These are phyloP conservation scores for Ophonus ardosiacus DNA, from an alignment of 2,888 invertebrate genomes.

Conservation along the genomic window DNA sequence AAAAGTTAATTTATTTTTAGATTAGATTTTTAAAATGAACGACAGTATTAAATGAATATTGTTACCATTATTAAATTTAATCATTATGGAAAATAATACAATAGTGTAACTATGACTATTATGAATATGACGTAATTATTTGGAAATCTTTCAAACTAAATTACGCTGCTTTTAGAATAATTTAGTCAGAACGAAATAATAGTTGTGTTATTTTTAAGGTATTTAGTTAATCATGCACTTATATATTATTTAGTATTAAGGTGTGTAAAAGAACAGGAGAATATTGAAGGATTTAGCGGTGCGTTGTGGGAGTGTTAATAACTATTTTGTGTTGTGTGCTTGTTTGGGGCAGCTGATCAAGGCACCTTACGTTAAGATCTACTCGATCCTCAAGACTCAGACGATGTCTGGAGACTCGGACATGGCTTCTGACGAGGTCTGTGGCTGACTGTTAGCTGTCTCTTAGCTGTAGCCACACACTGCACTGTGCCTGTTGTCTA, in stretches of 20 bases:
- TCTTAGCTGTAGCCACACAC: constrained; percentile 62
- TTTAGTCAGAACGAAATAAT: neutral
- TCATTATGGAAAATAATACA: neutral
- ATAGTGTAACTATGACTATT: neutral
- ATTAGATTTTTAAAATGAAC: too few relatives aligned
- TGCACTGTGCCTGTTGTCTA: constrained; percentile 63
- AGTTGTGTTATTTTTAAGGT: neutral
- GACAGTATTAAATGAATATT: too few relatives aligned
- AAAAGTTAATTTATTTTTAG: too few relatives aligned
- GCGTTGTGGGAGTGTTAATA: constrained; percentile 65
- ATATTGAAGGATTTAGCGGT: neutral
- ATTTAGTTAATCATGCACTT: neutral
- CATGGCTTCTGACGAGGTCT: constrained; percentile 73
- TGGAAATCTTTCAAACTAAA: neutral
- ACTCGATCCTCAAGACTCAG: constrained; percentile 96
- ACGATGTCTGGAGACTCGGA: constrained; percentile 86
- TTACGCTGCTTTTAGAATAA: neutral
- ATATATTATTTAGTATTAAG: neutral
- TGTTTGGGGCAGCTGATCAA: constrained; percentile 88
- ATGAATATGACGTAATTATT: neutral
- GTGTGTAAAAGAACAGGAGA: neutral
- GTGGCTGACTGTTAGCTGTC: constrained; percentile 63
- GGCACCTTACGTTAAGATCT: constrained; percentile 97
- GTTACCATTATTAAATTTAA: neutral
- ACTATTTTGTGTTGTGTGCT: constrained; percentile 69